Evolutionary conservation across 23 tunicate species (phyloP), one percentile per base, ranked within the genome.

Genomic region (Clavelina lepadiformis): DNA sequence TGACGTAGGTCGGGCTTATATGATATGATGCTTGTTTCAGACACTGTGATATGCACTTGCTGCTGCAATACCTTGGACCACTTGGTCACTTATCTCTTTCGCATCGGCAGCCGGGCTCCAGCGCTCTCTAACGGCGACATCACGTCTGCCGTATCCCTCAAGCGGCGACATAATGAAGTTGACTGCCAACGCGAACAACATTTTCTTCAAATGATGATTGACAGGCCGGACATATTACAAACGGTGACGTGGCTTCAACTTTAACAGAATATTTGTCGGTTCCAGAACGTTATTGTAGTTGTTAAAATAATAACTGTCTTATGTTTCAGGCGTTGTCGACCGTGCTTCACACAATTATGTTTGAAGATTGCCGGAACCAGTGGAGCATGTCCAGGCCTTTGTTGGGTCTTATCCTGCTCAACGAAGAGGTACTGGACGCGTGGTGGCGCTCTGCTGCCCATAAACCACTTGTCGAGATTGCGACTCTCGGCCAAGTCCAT

Each of bases 361-460:
- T 91, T 38, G 92, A 91, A 76, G 98, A 91, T 31, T 93, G 89
- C 62, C 63, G 86, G 64, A 93, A 93, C 68, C 88, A 75, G 56
- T 93, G 98, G 98, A 93, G 98, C 71, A 73, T 93, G 88, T 93
- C 98, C 18, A 56, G 98, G n/a, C 98, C 98, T 52, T 69, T 93
- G 38, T 75, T 93, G 2, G 94, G 81, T 6, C 73, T 93, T 7
- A 93, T 93, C 3, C 73, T 93, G 36, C 69, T 93, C 21, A 79
- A 93, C 38, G 81, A 63, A 59, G 94, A 89, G 26, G 95, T 86
- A 50, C 33, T 72, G 55, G 19, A 27, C 38, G n/a, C n/a, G n/a
- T n/a, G n/a, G n/a, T n/a, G n/a, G n/a, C n/a, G n/a, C n/a, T n/a
- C n/a, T n/a, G n/a, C n/a, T n/a, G n/a, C n/a, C n/a, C n/a, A n/a